Evolutionary conservation across 1,140 invertebrate species (phyloP), one percentile per base, ranked within the genome.

Genomic region (Brachionus asplanchnoidis): DNA sequence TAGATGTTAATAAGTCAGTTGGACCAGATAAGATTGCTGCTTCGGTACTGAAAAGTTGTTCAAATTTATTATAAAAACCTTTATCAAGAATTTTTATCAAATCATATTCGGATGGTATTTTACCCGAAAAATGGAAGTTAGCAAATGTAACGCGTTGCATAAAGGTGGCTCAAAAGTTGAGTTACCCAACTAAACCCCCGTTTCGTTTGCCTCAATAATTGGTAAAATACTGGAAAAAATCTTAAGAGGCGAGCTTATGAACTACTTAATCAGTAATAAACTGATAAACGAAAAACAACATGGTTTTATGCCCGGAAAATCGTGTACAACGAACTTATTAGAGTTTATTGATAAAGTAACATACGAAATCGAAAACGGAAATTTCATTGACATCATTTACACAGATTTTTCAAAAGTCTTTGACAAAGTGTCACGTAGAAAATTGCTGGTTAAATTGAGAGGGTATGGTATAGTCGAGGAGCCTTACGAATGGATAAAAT

Each of bases 141-240:
- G 85, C 83, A 6, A 75, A 85, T 42, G 85, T 85, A 2, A 14
- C 73, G 26, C 75, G 84, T 12, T 17, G 12, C 44, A 56, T 36
- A 85, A 85, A 73, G 66, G 42, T 14, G 77, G 84, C 32, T 26
- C 23, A 9, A 77, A 23, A n/a, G 20, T n/a, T 36, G 44, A 7
- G 9, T 66, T 77, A 2, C 14, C 2, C 3, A 85, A 85, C 53
- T 84, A 85, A 20, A 79, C 73, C 36, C 83, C 85, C 17, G 60
- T 85, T 6, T 50, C 17, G 17, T 77, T 77, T 28, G 50, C 73
- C 46, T 77, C 73, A 8, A 46, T 77, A 26, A 42, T 77, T 77
- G 40, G 73, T 26, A 77, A 46, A 46, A 5, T 77, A 1, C 20
- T 77, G 82, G 82, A 84, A 26, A 68, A 20, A 23, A 46, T 84